phyloP scores from a whole-genome alignment of 2,797 vertebrate species.

The Trichosurus vulpecula region DNA sequence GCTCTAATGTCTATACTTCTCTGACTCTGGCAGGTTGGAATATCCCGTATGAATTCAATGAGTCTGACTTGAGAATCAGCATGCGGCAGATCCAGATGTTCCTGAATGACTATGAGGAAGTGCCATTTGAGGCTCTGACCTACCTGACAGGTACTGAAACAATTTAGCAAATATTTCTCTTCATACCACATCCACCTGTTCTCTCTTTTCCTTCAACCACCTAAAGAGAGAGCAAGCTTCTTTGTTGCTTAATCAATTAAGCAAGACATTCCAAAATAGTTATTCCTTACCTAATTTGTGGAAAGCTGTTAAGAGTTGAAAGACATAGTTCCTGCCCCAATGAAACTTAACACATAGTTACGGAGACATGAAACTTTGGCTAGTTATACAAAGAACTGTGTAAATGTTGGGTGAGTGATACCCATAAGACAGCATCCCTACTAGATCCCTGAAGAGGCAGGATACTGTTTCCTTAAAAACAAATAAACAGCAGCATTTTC shows the following conservation, averaged over 20 bases:
- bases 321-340: neutral
- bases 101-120: slow-evolving; percentile 92
- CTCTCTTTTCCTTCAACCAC: neutral
- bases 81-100: slow-evolving; percentile 96
- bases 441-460: neutral
- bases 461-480: neutral
- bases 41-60: slow-evolving; percentile 97
- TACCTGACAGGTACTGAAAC: slow-evolving; percentile 92
- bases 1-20: slow-evolving; percentile 33
- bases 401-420: neutral
- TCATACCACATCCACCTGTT: neutral
- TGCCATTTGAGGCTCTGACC: slow-evolving; percentile 92
- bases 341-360: neutral
- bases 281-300: neutral
- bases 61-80: slow-evolving; percentile 95
- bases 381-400: neutral
- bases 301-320: neutral
- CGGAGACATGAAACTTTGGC: neutral
- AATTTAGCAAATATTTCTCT: neutral
- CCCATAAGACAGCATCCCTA: neutral
- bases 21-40: slow-evolving; percentile 91
- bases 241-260: neutral
- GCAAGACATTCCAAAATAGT: neutral
- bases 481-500: neutral
- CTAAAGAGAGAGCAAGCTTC: neutral